phyloP scores from a whole-genome alignment of 2,113 vertebrate genomes.

The Guaruba guarouba region DNA sequence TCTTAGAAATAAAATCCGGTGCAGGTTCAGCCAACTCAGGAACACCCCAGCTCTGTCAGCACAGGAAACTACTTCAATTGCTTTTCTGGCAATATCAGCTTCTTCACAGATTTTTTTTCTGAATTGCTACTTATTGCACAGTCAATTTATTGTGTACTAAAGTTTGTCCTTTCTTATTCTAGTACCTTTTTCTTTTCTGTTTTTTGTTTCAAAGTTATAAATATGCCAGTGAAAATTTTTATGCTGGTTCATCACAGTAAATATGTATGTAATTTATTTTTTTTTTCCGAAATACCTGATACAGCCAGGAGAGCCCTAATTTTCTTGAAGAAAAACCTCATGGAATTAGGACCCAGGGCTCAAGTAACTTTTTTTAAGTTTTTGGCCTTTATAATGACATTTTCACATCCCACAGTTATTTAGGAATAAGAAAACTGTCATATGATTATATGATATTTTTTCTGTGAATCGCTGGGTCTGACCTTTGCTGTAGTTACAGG shows the following conservation, averaged over 20 bases:
- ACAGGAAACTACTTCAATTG: background rate
- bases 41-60: slow-evolving; percentile 26
- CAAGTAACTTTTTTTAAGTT: background rate
- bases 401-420: background rate
- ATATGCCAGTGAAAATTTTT: background rate
- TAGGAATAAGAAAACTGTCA: slow-evolving; percentile 5
- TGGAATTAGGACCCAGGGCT: background rate
- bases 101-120: slow-evolving; percentile 2
- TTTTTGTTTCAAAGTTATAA: background rate
- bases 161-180: background rate
- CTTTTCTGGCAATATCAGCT: slow-evolving; percentile 32
- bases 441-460: background rate
- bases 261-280: background rate
- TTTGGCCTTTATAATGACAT: background rate
- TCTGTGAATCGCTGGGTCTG: background rate
- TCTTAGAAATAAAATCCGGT: background rate
- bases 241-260: background rate
- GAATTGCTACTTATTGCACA: background rate
- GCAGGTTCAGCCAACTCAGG: background rate
- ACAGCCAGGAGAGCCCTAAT: background rate
- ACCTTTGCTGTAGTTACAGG: background rate
- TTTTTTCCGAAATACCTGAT: background rate
- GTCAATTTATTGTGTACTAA: background rate
- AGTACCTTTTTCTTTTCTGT: background rate
- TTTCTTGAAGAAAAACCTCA: background rate